Conservation (phyloP, 2,888 invertebrate genomes). For the Mythimna albipuncta region DNA sequence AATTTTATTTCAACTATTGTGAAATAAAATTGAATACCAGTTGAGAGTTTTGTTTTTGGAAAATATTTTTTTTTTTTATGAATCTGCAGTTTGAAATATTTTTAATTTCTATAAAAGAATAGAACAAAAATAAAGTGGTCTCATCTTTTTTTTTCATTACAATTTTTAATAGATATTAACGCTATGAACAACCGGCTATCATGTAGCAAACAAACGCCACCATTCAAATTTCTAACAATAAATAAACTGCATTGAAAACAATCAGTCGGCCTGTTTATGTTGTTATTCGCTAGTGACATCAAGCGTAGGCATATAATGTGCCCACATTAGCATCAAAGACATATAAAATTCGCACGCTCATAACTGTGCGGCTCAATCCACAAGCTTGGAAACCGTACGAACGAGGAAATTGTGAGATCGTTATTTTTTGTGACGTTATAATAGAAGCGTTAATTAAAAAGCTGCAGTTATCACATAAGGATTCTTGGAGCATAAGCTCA, state of each 20-base stretch:
- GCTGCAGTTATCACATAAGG: conserved; percentile 75
- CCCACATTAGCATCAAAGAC: conserved; percentile 54
- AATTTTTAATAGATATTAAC: not conserved
- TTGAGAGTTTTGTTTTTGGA: conserved; percentile 12
- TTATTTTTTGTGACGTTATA: conserved; percentile 77
- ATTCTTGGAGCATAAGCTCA: conserved; percentile 66
- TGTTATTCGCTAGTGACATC: conserved; percentile 37
- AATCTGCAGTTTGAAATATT: conserved; percentile 3
- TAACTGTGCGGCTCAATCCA: conserved; percentile 53
- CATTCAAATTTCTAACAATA: not conserved
- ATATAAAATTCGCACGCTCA: conserved; percentile 60
- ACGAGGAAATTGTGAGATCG: conserved; percentile 71
- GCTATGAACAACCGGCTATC: not conserved
- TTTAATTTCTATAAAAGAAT: not conserved
- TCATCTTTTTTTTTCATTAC: not conserved
- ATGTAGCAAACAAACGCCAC: not conserved
- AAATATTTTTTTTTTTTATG: not conserved
- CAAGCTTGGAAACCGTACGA: conserved; percentile 73
- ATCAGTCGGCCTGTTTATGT: conserved; percentile 37
- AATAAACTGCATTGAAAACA: conserved; percentile 32
- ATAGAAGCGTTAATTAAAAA: conserved; percentile 84
- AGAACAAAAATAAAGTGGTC: not conserved
- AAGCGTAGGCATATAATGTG: not conserved
- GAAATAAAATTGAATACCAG: too few relatives aligned
- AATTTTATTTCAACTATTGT: too few relatives aligned